Conservation (phyloP, 37 sponge, comb jelly and placozoan species). For the Crambe crambe region DNA sequence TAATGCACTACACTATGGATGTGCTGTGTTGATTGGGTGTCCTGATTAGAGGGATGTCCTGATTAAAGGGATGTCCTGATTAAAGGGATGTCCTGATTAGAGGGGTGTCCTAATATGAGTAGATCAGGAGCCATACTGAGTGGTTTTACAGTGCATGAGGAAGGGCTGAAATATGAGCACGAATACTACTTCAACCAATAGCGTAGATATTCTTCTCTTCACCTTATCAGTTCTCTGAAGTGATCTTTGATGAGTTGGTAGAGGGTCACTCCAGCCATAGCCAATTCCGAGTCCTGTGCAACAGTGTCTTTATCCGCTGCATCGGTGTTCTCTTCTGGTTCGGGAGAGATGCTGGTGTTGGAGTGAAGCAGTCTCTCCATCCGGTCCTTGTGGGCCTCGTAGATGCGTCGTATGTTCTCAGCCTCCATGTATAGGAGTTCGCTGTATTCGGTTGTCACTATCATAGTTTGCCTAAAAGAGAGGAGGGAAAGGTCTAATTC, state of each 20-base stretch:
- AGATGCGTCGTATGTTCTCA: conserved; percentile 47
- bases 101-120: too few relatives aligned
- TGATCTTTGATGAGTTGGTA: conserved; percentile 60
- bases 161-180: too few relatives aligned
- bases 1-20: too few relatives aligned
- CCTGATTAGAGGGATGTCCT: too few relatives aligned
- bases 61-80: too few relatives aligned
- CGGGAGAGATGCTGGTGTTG: not conserved
- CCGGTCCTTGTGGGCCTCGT: conserved; percentile 38
- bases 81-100: too few relatives aligned
- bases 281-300: conserved; percentile 41
- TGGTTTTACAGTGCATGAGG: too few relatives aligned
- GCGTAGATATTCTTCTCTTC: not conserved
- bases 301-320: conserved; percentile 9
- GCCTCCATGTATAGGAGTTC: conserved; percentile 65
- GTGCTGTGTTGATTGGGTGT: too few relatives aligned
- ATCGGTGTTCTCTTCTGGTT: not conserved
- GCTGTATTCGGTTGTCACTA: conserved; percentile 49
- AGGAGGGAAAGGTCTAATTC: too few relatives aligned
- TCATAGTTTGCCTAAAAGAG: conserved; percentile 36
- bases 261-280: conserved; percentile 50
- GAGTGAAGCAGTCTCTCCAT: conserved; percentile 28
- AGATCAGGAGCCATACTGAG: too few relatives aligned
- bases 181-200: not conserved
- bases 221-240: conserved; percentile 48